phyloP scores from a whole-genome alignment of 2,113 vertebrate genomes.

The Channa maculata region DNA sequence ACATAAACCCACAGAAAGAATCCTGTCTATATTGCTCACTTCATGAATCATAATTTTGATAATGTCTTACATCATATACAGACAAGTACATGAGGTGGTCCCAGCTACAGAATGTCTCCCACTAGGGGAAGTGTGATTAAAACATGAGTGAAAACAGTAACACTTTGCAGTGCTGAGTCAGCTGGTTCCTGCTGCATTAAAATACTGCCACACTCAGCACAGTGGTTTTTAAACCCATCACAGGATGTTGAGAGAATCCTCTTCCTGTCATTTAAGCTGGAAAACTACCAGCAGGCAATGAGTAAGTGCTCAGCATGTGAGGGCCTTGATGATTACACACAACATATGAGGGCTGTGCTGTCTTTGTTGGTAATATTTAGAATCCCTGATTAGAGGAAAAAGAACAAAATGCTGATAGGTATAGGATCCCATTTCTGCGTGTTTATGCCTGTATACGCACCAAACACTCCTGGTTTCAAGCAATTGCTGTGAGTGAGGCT shows the following conservation, averaged over 20 bases:
- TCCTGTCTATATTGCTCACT: no score
- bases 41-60: no score
- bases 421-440: neutral
- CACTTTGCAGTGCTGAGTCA: neutral
- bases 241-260: constrained; percentile 35
- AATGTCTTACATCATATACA: neutral
- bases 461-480: constrained; percentile 23
- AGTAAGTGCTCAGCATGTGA: neutral
- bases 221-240: constrained; percentile 16
- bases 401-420: neutral
- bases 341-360: no score
- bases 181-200: constrained; percentile 47
- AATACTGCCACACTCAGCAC: constrained; percentile 45
- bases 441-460: constrained; percentile 21
- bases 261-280: constrained; percentile 35
- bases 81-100: neutral
- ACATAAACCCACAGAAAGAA: no score
- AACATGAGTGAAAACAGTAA: constrained; percentile 34
- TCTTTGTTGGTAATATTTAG: constrained; percentile 36
- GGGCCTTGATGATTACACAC: no score
- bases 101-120: neutral
- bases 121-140: neutral
- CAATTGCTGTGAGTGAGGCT: constrained; percentile 35
- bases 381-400: constrained; percentile 50
- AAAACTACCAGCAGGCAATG: constrained; percentile 7